A percentile compares a stretch with the other conserved stretches of the same genome.
Conservation (phyloP, 2,888 invertebrate species). For the Selenia dentaria region DNA sequence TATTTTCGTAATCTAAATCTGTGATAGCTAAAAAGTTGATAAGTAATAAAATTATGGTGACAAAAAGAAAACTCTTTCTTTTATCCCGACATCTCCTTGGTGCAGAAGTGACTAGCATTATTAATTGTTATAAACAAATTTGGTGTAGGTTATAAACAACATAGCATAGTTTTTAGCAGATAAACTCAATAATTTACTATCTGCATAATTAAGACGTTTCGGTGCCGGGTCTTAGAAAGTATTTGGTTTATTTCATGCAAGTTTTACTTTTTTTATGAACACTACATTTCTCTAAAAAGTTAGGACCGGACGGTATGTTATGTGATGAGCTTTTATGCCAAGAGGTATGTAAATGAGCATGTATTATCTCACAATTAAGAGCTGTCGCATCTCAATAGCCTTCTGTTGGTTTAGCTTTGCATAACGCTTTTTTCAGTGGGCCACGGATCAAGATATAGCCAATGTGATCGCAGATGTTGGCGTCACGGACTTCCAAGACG, state of each 20-base stretch:
- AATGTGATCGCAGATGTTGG: conserved; percentile 95
- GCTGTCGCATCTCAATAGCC: conserved; percentile 37
- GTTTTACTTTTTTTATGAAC: neutral
- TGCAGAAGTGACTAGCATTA: conserved; percentile 29
- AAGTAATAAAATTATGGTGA: conserved; percentile 72
- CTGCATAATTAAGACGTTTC: neutral
- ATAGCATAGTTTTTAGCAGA: no score
- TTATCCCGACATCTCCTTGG: conserved; percentile 71
- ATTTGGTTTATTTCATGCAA: neutral
- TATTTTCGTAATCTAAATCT: conserved; percentile 51
- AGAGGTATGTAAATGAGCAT: conserved; percentile 43
- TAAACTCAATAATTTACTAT: no score
- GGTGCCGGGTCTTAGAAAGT: neutral
- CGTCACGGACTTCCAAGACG: conserved; percentile 97
- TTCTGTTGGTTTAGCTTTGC: conserved; percentile 60
- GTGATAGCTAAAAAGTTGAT: conserved; percentile 60
- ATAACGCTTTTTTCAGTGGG: conserved; percentile 91
- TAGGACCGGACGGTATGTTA: conserved; percentile 10
- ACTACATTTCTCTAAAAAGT: neutral
- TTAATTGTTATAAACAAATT: no score
- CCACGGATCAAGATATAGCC: conserved; percentile 97
- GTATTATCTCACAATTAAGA: conserved; percentile 23
- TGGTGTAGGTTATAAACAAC: no score
- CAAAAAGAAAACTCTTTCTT: conserved; percentile 78
- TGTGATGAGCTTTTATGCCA: conserved; percentile 30